Conservation (phyloP, 2,888 invertebrate species). For the Blastobasis adustella region DNA sequence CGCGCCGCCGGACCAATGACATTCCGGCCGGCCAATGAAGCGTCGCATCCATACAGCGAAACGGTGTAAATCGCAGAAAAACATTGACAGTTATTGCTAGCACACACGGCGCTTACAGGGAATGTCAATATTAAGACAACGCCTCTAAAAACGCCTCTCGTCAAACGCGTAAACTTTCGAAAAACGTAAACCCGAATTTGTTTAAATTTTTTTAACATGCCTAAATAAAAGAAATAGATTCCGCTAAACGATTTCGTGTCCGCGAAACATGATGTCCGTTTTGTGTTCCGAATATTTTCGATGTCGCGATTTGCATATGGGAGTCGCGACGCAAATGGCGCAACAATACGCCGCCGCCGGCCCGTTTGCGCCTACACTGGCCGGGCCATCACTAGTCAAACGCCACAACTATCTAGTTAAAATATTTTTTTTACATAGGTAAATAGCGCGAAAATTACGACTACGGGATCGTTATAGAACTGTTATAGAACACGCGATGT, state of each 20-base stretch:
- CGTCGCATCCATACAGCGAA: slow-evolving; percentile 24
- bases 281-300: slow-evolving; percentile 14
- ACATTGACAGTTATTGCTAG: slow-evolving; percentile 11
- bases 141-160: neutral
- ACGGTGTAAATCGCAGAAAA: slow-evolving; percentile 14
- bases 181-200: no score
- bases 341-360: slow-evolving; percentile 9
- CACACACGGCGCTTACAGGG: slow-evolving; percentile 3
- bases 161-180: neutral
- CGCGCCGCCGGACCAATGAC: slow-evolving; percentile 35
- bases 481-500: no score
- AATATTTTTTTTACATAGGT: no score
- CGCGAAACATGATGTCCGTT: slow-evolving; percentile 18
- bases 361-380: no score
- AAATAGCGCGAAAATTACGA: no score
- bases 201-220: neutral
- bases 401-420: no score
- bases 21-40: slow-evolving; percentile 54
- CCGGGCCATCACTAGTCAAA: no score
- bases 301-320: slow-evolving; percentile 15
- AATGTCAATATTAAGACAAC: neutral
- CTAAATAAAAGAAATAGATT: slow-evolving; percentile 4
- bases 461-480: no score
- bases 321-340: slow-evolving; percentile 13
- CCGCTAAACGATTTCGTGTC: slow-evolving; percentile 7